A percentile compares a stretch with the other conserved stretches of the same genome.
phyloP scores from a whole-genome alignment of 2,888 invertebrate species.

The Drosophila robusta region DNA sequence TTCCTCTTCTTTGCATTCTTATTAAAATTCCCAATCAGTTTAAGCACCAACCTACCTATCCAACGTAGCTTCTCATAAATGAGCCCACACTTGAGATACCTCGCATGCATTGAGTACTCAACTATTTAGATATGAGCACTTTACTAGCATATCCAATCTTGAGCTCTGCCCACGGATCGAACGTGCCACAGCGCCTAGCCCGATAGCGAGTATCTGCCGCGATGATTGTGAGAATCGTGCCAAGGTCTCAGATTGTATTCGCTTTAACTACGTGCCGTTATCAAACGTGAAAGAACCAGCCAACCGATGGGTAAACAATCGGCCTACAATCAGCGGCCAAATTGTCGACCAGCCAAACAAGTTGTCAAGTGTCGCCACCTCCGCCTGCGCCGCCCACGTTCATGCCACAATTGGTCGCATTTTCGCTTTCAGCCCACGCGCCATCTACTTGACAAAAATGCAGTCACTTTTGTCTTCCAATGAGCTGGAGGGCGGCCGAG shows the following conservation, averaged over 20 bases:
- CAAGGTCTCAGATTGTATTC: conserved; percentile 75
- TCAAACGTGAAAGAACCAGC: conserved; percentile 44
- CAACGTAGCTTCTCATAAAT: background rate
- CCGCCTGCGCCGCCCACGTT: conserved; percentile 21
- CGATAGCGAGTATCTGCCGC: conserved; percentile 31
- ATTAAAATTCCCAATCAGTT: conserved; percentile 6
- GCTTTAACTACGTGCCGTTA: conserved; percentile 71
- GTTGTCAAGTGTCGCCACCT: conserved; percentile 48
- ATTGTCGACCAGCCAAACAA: conserved; percentile 59
- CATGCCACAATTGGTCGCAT: conserved; percentile 46
- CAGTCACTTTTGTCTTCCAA: conserved; percentile 34
- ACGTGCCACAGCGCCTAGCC: conserved; percentile 54
- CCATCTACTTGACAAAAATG: conserved; percentile 23
- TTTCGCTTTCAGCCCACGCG: conserved; percentile 63
- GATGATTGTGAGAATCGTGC: conserved; percentile 71
- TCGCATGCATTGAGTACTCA: conserved; percentile 18
- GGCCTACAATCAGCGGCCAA: conserved; percentile 58
- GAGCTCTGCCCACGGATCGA: conserved; percentile 45
- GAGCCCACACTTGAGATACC: conserved; percentile 7
- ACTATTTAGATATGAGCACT: conserved; percentile 15
- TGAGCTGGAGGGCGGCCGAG: background rate
- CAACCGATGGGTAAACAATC: conserved; percentile 42
- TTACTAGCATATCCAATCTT: conserved; percentile 20
- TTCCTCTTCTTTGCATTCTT: background rate
- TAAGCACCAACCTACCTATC: background rate